Conservation (phyloP, 2,888 invertebrate species). For the Orthosia incerta region DNA sequence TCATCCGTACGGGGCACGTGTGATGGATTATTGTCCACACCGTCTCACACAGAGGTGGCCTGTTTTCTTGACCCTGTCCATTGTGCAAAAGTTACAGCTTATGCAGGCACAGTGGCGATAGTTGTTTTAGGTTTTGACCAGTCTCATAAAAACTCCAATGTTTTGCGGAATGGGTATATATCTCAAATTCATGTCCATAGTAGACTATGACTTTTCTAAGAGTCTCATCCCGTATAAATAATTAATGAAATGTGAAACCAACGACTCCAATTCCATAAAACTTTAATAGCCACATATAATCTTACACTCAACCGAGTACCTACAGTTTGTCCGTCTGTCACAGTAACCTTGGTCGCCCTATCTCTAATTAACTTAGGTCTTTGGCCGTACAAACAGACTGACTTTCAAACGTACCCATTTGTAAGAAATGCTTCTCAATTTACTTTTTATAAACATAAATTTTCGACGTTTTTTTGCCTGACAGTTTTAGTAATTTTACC, state of each 20-base stretch:
- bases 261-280: background rate
- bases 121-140: background rate
- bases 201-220: background rate
- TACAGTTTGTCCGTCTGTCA: conserved; percentile 52
- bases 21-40: too few relatives aligned
- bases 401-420: conserved; percentile 86
- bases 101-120: background rate
- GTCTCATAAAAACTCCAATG: background rate
- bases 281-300: background rate
- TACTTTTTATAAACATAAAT: conserved; percentile 78
- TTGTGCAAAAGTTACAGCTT: too few relatives aligned
- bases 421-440: conserved; percentile 84
- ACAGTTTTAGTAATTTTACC: conserved; percentile 54
- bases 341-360: conserved; percentile 82
- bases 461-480: conserved; percentile 53
- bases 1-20: too few relatives aligned
- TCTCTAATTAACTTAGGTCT: conserved; percentile 83
- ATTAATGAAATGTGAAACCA: background rate
- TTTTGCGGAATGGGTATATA: background rate
- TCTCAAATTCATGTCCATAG: background rate
- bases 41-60: too few relatives aligned
- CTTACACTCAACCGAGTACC: conserved; percentile 40
- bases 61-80: too few relatives aligned
- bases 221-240: background rate
- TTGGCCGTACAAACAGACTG: conserved; percentile 82